Base-by-base conservation (phyloP, 2,888 invertebrate genomes). In the Epinotia ramella region DNA sequence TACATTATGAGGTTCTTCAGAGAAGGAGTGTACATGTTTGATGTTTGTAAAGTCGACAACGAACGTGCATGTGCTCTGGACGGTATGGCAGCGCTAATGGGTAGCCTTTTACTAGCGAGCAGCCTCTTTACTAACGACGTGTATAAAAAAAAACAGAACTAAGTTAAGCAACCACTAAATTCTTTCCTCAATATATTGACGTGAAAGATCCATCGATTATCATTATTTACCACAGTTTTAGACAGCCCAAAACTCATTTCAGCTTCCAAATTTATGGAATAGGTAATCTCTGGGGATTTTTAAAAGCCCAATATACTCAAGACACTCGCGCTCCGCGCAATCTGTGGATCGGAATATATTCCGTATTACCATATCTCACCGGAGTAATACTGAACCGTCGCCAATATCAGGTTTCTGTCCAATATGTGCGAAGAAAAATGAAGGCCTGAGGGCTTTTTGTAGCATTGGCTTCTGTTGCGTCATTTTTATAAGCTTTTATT, bases 231-330 rank as follows among this genome's bases (percentile, higher is more conserved):
- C 53, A 60, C 13, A 44, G 49, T 28, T 65, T 64, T 62, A 59
- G 13, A 33, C 13, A 60, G 16, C n/a, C 40, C n/a, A n/a, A 71
- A 60, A 53, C 44, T 66, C 60, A 66, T 71, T 66, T 62, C 64
- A 33, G 46, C 40, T 62, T 64, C 16, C 53, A 9, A 56, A 53
- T 56, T 40, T 56, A 63, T 63, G 72, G 33, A 62, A 72, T 62
- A 67, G 66, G 72, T 67, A 76, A 76, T 76, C 66, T 57, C 72
- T 9, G 57, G 57, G 76, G 76, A 76, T 76, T 72, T 63, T 72
- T 76, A 76, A 76, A 76, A 72, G 46, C 76, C 62, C 76, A 63
- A 72, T 76, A 76, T 72, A 67, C 57, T 59, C 44, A 40, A 62
- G 57, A 46, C 71, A 56, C 57, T 3, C 53, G 75, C 33, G 75